phyloP scores from a whole-genome alignment of 2,113 vertebrate genomes.

The Sebastes fasciatus region DNA sequence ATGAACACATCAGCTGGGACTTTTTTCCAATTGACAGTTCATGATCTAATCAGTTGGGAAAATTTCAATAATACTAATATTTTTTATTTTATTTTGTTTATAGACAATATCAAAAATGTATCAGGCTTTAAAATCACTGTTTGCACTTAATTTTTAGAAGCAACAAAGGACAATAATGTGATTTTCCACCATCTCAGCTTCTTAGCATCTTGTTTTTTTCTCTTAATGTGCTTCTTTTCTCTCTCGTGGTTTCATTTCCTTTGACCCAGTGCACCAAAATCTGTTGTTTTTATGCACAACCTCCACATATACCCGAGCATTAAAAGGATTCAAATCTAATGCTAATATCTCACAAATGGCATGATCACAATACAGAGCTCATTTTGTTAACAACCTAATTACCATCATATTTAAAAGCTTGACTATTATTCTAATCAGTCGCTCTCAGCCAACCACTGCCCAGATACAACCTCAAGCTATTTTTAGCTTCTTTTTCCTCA shows the following conservation, averaged over 20 bases:
- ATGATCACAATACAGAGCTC: background rate
- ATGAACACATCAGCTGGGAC: background rate
- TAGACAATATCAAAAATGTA: background rate
- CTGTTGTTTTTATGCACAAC: background rate
- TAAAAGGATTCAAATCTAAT: background rate
- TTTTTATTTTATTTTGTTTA: background rate
- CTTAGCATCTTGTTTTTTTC: too few relatives aligned
- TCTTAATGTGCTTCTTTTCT: background rate
- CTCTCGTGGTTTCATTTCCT: background rate
- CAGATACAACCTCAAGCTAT: slow-evolving; percentile 60
- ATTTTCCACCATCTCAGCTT: too few relatives aligned
- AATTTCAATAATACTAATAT: too few relatives aligned
- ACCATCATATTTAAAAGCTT: background rate
- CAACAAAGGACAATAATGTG: too few relatives aligned
- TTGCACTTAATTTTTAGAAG: background rate
- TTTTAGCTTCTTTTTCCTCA: slow-evolving; percentile 35
- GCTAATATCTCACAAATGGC: background rate
- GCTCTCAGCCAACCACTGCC: slow-evolving; percentile 29
- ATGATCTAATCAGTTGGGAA: background rate
- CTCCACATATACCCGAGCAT: background rate
- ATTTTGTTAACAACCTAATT: slow-evolving; percentile 21
- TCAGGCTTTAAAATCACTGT: background rate
- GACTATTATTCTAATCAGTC: background rate
- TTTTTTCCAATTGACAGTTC: background rate
- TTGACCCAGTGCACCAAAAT: background rate